Base-by-base conservation (phyloP, 2,888 invertebrate genomes). In the Ectobius pallidus region DNA sequence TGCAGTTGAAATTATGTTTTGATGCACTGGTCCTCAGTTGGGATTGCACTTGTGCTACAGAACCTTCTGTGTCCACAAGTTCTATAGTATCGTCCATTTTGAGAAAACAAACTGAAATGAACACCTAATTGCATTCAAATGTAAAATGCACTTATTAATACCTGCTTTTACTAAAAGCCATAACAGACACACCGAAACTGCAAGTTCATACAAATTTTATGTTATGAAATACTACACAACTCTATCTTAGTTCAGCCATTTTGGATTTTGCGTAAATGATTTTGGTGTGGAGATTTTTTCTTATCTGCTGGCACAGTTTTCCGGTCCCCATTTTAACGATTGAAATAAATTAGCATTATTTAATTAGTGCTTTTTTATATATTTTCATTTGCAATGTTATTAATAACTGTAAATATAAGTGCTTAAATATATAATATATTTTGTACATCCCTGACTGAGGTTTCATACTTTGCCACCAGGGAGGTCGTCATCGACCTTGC, bases 51-150 rank as follows among this genome's bases (percentile, higher is more conserved):
- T 67, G 76, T 68, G 74, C 72, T 73, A 73, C 71, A 75, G 73
- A 73, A 71, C 73, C 75, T 69, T 73, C 71, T 62, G 72, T 30
- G 63, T 75, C 72, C 70, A 75, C 67, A 72, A 69, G 62, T 68
- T 75, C 70, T 34, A 62, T 25, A 68, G 61, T 65, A 70, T 73
- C 69, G 76, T 76, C 74, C 76, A 76, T 76, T 44, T 63, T 72
- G 55, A 55, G 22, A 22, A 58, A 9, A 6, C n/a, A 25, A 9
- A 25, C 25, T 7, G 25, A 52, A 6, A 52, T 22, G 3, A 52
- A 25, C 52, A 25, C 20, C 52, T 52, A 25, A 16, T 25, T 52
- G 25, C 52, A 2, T 52, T 30, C 30, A 34, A 14, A 52, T 52
- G 7, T 32, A 55, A 49, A 49, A 22, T 16, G 32, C 34, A 69